These are phyloP conservation scores for Leucophenga maculata DNA, from an alignment of 2,888 invertebrate species.

Conservation along the genomic window DNA sequence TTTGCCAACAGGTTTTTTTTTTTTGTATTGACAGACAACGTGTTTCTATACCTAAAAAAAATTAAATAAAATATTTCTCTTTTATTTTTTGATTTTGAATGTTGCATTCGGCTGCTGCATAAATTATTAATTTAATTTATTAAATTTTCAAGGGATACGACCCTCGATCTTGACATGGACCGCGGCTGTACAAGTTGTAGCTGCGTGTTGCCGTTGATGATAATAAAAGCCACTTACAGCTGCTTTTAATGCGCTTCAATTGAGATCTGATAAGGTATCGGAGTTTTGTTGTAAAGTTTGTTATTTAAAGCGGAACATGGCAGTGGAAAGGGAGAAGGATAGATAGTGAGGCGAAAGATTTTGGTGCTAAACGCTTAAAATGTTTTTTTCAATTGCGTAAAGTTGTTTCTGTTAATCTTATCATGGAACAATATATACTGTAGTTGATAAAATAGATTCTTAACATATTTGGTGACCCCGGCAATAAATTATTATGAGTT, in stretches of 20 bases:
- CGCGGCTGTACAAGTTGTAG: background rate
- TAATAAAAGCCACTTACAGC: slow-evolving; percentile 17
- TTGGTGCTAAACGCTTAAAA: too few species aligned
- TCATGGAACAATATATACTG: too few species aligned
- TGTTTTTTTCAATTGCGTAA: too few species aligned
- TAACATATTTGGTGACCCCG: too few species aligned
- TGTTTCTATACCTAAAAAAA: slow-evolving; percentile 26
- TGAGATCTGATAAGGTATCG: slow-evolving; percentile 1
- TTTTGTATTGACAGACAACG: too few species aligned
- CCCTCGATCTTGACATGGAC: background rate
- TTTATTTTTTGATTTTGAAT: slow-evolving; percentile 23
- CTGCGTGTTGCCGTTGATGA: slow-evolving; percentile 6
- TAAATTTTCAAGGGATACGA: slow-evolving; percentile 19
- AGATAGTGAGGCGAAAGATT: too few species aligned
- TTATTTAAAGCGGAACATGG: too few species aligned
- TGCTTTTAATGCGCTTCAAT: background rate
- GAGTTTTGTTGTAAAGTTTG: background rate
- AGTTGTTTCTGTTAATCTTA: too few species aligned
- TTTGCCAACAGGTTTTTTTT: slow-evolving; percentile 18
- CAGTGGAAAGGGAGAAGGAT: too few species aligned
- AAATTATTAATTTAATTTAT: slow-evolving; percentile 37
- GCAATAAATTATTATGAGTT: too few species aligned
- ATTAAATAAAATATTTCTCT: background rate
- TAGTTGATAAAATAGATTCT: too few species aligned
- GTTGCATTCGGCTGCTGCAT: slow-evolving; percentile 11